These are phyloP conservation scores for Thera obeliscata DNA, from an alignment of 2,888 invertebrate genomes.

Conservation along the genomic window DNA sequence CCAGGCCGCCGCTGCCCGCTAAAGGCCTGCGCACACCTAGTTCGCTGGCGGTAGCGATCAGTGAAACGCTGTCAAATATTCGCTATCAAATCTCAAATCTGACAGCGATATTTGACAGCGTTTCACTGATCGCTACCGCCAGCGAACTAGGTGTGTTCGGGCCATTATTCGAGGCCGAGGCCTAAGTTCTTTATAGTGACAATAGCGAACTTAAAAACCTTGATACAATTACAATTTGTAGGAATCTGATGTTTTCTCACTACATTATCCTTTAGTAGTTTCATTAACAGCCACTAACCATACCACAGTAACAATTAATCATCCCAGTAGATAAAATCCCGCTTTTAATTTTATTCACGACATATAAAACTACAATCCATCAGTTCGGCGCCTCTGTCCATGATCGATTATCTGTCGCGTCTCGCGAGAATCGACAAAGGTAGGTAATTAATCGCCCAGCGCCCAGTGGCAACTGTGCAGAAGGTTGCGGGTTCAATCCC, in stretches of 20 bases:
- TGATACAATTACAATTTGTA: no score
- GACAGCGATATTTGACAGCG: no score
- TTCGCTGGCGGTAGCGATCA: no score
- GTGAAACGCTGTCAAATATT: no score
- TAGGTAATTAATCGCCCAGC: constrained; percentile 74
- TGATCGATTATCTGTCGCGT: constrained; percentile 75
- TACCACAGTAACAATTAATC: constrained; percentile 47
- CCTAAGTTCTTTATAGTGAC: no score
- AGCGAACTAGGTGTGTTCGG: no score
- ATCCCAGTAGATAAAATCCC: constrained; percentile 57
- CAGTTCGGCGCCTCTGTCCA: constrained; percentile 70
- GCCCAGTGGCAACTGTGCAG: not conserved
- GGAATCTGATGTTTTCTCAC: not conserved
- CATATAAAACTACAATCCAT: constrained; percentile 71
- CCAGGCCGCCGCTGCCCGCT: no score
- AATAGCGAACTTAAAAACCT: no score
- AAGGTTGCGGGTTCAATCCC: constrained; percentile 9
- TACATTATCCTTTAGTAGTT: constrained; percentile 12
- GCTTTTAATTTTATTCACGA: constrained; percentile 72
- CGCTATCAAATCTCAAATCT: no score
- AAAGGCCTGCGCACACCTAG: no score
- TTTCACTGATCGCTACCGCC: no score
- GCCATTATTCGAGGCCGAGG: no score
- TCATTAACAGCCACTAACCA: constrained; percentile 10
- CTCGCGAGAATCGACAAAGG: constrained; percentile 64